Conservation (phyloP, 2,888 invertebrate species). For the Dasysyrphus albostriatus region DNA sequence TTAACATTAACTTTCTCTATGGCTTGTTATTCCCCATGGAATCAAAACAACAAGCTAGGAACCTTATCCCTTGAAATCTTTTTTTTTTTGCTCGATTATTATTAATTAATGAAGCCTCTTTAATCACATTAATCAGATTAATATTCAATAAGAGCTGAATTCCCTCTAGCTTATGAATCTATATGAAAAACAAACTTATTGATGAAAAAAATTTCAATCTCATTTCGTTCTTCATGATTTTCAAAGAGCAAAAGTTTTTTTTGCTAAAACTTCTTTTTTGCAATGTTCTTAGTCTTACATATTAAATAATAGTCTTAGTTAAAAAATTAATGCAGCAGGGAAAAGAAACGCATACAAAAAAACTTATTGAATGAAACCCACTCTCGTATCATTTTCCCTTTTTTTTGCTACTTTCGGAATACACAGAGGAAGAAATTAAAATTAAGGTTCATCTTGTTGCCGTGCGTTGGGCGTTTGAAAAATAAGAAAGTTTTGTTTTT, state of each 20-base stretch:
- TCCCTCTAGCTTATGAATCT: slow-evolving; percentile 37
- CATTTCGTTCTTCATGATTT: neutral
- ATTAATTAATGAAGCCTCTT: slow-evolving; percentile 49
- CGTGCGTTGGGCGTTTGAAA: slow-evolving; percentile 15
- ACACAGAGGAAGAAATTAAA: slow-evolving; percentile 9
- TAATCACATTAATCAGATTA: slow-evolving; percentile 59
- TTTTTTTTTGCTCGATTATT: neutral
- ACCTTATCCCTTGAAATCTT: neutral
- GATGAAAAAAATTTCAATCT: neutral
- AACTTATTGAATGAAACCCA: neutral
- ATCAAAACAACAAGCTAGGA: neutral
- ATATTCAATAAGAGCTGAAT: slow-evolving; percentile 46
- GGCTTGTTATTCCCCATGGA: slow-evolving; percentile 2
- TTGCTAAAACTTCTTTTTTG: neutral
- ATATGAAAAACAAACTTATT: slow-evolving; percentile 4
- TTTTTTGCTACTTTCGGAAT: neutral
- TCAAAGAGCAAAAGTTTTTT: slow-evolving; percentile 1
- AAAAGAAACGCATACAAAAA: neutral
- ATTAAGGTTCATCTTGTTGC: slow-evolving; percentile 22
- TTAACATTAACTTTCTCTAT: neutral
- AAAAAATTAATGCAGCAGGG: neutral
- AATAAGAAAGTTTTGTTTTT: slow-evolving; percentile 6
- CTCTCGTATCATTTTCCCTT: neutral
- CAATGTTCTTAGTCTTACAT: neutral
- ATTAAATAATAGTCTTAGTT: neutral